Evolutionary conservation across 2,113 vertebrate genomes (phyloP), one percentile per base, ranked within the genome.

Genomic region (Oncorhynchus gorbuscha): DNA sequence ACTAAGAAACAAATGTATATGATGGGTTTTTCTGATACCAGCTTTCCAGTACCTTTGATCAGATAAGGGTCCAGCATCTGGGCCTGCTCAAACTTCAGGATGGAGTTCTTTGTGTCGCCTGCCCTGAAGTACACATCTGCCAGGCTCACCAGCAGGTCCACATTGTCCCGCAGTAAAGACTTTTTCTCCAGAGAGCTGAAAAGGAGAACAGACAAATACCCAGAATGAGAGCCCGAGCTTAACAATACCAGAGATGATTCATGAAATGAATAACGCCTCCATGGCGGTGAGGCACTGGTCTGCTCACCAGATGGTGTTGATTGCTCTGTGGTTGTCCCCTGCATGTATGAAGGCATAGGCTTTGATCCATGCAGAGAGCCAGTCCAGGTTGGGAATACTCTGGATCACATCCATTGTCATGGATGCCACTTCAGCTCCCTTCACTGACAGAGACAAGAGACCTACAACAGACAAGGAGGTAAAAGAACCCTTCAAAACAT

Each of bases 291-390:
- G 48, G 45, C 14, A n/a, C 30, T n/a, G 1, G n/a, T 69, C n/a
- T 75, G 24, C 94, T 95, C 90, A 99, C 98, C 97, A 99, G 83
- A 99, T 98, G 14, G 98, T 99, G 83, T 96, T 99, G 88, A 99
- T 99, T 3, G 98, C 97, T 86, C 98, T 94, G 0, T 97, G 95
- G 83, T 99, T 99, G 86, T 99, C 97, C 1, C 97, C 97, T 20
- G 96, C 94, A 3, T 99, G 97, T 45, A 97, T 96, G 81, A 99
- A 99, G 30, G 98, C 98, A 0, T 99, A 97, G 0, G 98, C 98
- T 92, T 99, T 99, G 88, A 99, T 99, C 98, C 98, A 99, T 64
- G 97, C 95, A 0, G 97, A 98, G 0, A 99, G 96, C 98, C 98
- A 99, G 45, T 99, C 97, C 89, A 99, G 79, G 86, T 97, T 99